Conservation (phyloP, 2,113 vertebrate species). For the Marcusenius ussheri region DNA sequence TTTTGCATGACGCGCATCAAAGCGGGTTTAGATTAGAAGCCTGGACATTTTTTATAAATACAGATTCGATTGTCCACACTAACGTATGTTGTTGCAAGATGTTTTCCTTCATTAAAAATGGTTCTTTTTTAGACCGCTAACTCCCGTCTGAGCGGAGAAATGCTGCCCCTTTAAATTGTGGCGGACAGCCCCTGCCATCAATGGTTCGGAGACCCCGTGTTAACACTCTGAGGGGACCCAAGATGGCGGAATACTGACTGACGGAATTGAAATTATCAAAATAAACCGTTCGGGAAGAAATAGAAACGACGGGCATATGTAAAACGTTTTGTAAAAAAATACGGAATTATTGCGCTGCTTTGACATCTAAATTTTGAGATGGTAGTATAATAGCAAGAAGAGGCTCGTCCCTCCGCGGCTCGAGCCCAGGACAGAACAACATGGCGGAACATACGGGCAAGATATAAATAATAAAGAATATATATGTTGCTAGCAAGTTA, state of each 20-base stretch:
- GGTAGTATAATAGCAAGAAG: conserved; percentile 45
- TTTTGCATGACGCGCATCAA: background rate
- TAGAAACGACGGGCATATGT: conserved; percentile 44
- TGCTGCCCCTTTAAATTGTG: conserved; percentile 80
- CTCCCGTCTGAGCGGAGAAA: background rate
- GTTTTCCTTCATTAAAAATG: background rate
- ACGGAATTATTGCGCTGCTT: conserved; percentile 37
- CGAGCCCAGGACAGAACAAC: conserved; percentile 59
- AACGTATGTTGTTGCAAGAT: background rate
- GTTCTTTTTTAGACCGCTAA: background rate
- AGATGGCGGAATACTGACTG: conserved; percentile 86
- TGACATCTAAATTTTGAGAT: conserved; percentile 43
- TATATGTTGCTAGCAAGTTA: background rate
- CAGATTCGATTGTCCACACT: background rate
- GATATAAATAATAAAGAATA: conserved; percentile 43
- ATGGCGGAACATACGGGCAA: conserved; percentile 76
- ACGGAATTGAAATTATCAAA: conserved; percentile 66
- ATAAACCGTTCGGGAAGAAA: conserved; percentile 52
- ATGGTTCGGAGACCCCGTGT: conserved; percentile 84
- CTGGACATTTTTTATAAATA: background rate
- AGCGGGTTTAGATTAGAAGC: background rate
- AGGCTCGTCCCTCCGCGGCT: conserved; percentile 50
- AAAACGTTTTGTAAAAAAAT: conserved; percentile 34
- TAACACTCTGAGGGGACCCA: conserved; percentile 79
- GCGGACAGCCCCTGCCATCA: conserved; percentile 72